Evolutionary conservation across 1,140 invertebrate species (phyloP).

Genomic region (Dendrolimus punctatus): DNA sequence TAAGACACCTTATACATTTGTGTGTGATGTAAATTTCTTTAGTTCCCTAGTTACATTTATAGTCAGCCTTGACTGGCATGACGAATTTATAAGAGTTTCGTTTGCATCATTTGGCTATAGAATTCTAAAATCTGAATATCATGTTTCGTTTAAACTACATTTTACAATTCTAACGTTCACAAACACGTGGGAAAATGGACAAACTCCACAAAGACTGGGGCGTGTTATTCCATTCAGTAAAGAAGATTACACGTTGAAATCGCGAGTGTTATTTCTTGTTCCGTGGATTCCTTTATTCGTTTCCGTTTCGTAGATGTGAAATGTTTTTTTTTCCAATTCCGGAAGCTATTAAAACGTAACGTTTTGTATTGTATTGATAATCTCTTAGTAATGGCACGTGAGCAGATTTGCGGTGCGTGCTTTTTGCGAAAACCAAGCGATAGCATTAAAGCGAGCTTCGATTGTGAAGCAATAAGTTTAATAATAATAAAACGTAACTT

Average conservation of each 20-base stretch:
- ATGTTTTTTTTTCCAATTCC: constrained; percentile 34
- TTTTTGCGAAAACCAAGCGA: constrained; percentile 45
- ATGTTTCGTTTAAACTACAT: too few relatives aligned
- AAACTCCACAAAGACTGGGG: constrained; percentile 4
- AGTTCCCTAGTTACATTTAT: too few relatives aligned
- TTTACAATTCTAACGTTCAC: neutral
- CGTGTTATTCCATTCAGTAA: constrained; percentile 14
- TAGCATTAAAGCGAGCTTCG: constrained; percentile 16
- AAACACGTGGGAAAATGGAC: constrained; percentile 14
- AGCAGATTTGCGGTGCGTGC: constrained; percentile 51
- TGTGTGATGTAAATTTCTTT: too few relatives aligned
- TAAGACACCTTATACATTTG: too few relatives aligned
- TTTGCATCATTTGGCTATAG: too few relatives aligned
- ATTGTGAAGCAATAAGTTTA: neutral
- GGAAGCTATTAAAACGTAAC: constrained; percentile 46
- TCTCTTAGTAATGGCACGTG: constrained; percentile 57
- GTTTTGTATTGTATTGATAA: constrained; percentile 47
- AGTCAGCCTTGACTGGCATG: too few relatives aligned
- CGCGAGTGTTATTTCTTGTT: constrained; percentile 8
- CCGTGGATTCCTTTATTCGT: constrained; percentile 20
- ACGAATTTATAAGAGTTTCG: too few relatives aligned
- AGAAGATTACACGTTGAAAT: constrained; percentile 31
- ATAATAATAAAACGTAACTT: neutral
- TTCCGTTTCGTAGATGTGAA: constrained; percentile 40
- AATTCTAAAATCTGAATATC: too few relatives aligned